Evolutionary conservation across 2,113 vertebrate genomes (phyloP), one percentile per base, ranked within the genome.

Genomic region (Amphiprion ocellaris): DNA sequence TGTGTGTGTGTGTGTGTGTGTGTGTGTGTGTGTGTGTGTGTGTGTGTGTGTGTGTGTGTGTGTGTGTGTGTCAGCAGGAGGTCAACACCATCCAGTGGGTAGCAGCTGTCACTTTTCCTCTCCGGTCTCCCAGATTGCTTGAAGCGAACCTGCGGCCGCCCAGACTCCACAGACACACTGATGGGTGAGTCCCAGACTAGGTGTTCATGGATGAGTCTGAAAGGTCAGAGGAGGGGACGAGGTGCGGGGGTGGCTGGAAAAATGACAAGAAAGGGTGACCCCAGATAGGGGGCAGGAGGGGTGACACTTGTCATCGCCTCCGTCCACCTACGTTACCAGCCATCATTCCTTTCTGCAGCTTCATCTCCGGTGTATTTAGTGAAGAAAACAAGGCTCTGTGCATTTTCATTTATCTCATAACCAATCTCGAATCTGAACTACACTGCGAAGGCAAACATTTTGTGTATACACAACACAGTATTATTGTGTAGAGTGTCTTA

Each of bases 171-270:
- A 64, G 54, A 78, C 67, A 69, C 15, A 6, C 62, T 67, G 81
- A 76, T 61, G 75, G 79, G 78, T n/a, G 82, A 39, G 56, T 71
- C 78, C 71, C 59, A 77, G 75, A 83, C 76, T 26, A 58, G 68
- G 63, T 85, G 63, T 71, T 77, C 87, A 90, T 91, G 90, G 91
- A 93, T 91, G 79, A 83, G 87, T 88, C 69, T 79, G 69, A 77
- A 84, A 85, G 84, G 85, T 86, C 81, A 74, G 69, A 26, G 26
- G 26, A 26, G 65, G 77, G 70, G 14, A 4, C 78, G 54, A 3
- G 55, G 49, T 44, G 75, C 0, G 1, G 70, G 69, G 63, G 30
- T 9, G 12, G 65, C 4, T 39, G 61, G 14, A 55, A 15, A 41
- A 69, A 64, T 46, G 65, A 68, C 7, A 9, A 41, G 54, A 79